Base-by-base conservation (phyloP, 2,797 vertebrate species). In the Cyprinodon diabolis region DNA sequence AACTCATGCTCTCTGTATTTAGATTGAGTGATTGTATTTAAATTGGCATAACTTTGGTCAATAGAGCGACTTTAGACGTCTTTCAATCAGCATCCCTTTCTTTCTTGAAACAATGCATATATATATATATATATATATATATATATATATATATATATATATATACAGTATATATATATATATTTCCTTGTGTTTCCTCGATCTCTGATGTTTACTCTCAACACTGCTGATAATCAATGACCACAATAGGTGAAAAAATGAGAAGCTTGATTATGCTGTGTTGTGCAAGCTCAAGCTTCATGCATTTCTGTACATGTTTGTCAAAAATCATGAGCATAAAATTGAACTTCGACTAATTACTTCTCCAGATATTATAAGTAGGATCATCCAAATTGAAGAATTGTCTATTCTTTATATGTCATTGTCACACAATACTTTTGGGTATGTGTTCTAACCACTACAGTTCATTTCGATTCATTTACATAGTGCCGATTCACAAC, bases 11-110 rank as follows among this genome's bases (percentile, higher is more conserved):
- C 12, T 65, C 62, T 21, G 21, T 75, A 85, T 87, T 72, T 88
- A 84, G 40, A 49, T 79, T 84, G 78, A 89, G 88, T 84, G 79
- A 80, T 74, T 86, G 48, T 77, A 75, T 79, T 86, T 89, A 86
- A 66, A 77, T 73, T 90, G 87, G 68, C 88, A 85, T 82, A 82
- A 68, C 84, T 83, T 54, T 86, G 87, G 89, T 87, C 83, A 63
- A 75, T 80, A 78, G 71, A 69, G 77, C 35, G 10, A 81, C 43
- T 79, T 83, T 19, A 78, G 74, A 51, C 87, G 68, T 71, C 45
- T 73, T 72, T 52, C 19, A 72, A 52, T 58, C 21, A 19, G 35
- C 13, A 52, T 35, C 23, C 8, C 63, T 62, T 69, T 67, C 66
- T 49, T 54, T 58, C 3, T 47, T 58, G 72, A 54, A 77, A n/a